Evolutionary conservation across 2,797 vertebrate genomes (phyloP).

Genomic region (Notolepis coatsorum): DNA sequence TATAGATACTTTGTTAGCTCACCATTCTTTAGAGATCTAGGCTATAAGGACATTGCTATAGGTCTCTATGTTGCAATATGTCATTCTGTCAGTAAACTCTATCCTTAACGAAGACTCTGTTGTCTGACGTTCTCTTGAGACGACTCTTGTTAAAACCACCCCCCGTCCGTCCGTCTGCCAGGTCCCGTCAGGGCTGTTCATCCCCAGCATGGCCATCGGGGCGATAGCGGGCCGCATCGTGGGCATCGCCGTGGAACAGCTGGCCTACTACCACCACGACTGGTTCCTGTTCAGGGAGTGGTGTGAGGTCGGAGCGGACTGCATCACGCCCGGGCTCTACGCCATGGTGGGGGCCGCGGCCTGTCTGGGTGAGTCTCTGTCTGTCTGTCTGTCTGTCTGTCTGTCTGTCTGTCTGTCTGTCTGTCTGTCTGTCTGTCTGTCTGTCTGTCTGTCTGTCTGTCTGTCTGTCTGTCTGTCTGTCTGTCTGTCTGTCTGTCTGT

Average conservation of each 20-base stretch:
- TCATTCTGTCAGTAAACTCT: too few relatives aligned
- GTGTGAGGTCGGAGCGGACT: constrained; percentile 98
- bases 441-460: not conserved
- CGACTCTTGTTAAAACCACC: not conserved
- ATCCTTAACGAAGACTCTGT: too few relatives aligned
- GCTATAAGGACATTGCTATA: too few relatives aligned
- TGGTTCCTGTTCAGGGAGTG: constrained; percentile 99
- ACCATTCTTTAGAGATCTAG: too few relatives aligned
- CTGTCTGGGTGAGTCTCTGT: constrained; percentile 88
- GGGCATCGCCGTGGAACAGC: constrained; percentile 96
- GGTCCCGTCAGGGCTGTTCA: constrained; percentile 97
- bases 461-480: not conserved
- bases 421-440: not conserved
- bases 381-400: not conserved
- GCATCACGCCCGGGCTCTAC: constrained; percentile 97
- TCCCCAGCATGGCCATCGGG: constrained; percentile 99
- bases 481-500: not conserved
- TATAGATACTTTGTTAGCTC: too few relatives aligned
- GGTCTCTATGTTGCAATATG: too few relatives aligned
- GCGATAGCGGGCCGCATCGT: constrained; percentile 98
- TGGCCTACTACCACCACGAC: constrained; percentile 97
- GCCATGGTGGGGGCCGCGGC: constrained; percentile 99
- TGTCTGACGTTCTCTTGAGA: too few relatives aligned
- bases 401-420: not conserved
- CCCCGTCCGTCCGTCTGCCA: constrained; percentile 49